Conservation (phyloP, 2,797 vertebrate species). For the Acanthopagrus latus region DNA sequence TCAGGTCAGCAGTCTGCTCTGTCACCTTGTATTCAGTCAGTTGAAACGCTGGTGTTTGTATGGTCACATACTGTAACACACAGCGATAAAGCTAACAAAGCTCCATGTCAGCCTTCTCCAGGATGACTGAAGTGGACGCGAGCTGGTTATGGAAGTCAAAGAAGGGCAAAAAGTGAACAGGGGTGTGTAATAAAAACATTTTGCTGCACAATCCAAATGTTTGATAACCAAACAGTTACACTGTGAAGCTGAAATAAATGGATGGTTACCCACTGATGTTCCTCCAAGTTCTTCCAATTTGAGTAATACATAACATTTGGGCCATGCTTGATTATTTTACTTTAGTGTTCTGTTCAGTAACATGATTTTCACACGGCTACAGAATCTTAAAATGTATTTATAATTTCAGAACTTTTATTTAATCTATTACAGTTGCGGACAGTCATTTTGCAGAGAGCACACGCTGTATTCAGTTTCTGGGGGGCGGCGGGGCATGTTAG, state of each 20-base stretch:
- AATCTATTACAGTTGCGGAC: not conserved
- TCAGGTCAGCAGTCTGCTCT: slow-evolving; percentile 67
- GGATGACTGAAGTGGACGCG: slow-evolving; percentile 10
- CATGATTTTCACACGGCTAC: not conserved
- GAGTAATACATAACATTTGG: too few relatives aligned
- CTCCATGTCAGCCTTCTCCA: slow-evolving; percentile 32
- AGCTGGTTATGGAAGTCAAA: slow-evolving; percentile 20
- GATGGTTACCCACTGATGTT: not conserved
- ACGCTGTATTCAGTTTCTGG: slow-evolving; percentile 3
- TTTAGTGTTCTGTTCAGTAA: not conserved
- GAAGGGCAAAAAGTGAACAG: slow-evolving; percentile 2
- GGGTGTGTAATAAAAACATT: not conserved
- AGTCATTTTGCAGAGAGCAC: slow-evolving; percentile 1
- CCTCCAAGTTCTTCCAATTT: not conserved
- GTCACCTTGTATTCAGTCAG: slow-evolving; percentile 68
- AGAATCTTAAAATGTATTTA: not conserved
- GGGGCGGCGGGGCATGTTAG: slow-evolving; percentile 11
- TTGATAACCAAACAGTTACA: slow-evolving; percentile 7
- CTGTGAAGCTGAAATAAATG: not conserved
- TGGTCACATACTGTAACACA: slow-evolving; percentile 49
- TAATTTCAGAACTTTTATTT: slow-evolving; percentile 11
- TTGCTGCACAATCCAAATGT: not conserved
- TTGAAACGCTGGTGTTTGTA: slow-evolving; percentile 53
- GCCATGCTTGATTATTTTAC: not conserved
- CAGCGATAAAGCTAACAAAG: slow-evolving; percentile 31